Evolutionary conservation across 2,888 invertebrate species (phyloP).

Genomic region (Exephanes ischioxanthus): DNA sequence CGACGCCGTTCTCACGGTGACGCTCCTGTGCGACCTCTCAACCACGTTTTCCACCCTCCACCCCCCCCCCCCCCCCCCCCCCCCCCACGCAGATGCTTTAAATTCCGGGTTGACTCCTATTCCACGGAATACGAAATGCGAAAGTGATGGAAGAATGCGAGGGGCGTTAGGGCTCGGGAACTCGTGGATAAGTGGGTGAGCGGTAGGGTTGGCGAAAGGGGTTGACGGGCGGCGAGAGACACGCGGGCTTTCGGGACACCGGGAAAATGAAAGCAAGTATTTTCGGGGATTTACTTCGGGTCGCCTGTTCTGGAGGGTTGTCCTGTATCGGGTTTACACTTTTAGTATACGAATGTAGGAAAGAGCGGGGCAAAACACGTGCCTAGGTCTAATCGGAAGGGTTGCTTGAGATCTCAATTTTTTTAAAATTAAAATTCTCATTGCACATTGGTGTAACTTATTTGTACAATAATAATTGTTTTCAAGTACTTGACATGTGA

Average conservation of each 20-base stretch:
- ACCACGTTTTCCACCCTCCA: conserved; percentile 45
- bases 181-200: background rate
- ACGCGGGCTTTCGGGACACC: conserved; percentile 13
- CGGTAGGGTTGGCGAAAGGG: background rate
- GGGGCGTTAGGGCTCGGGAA: conserved; percentile 50
- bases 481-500: too few species aligned
- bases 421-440: too few species aligned
- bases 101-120: conserved; percentile 77
- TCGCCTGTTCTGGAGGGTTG: background rate
- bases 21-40: conserved; percentile 41
- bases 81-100: conserved; percentile 66
- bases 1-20: background rate
- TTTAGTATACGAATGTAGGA: conserved; percentile 20
- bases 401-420: too few species aligned
- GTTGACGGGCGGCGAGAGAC: background rate
- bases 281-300: conserved; percentile 37
- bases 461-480: too few species aligned
- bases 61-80: too few species aligned
- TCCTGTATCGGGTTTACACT: background rate
- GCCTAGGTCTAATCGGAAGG: too few species aligned
- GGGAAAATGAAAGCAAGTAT: conserved; percentile 71
- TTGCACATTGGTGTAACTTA: too few species aligned
- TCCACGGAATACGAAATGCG: conserved; percentile 77
- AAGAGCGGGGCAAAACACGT: too few species aligned
- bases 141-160: conserved; percentile 74